Evolutionary conservation across 2,113 vertebrate genomes (phyloP).

Genomic region (Gobio gobio): DNA sequence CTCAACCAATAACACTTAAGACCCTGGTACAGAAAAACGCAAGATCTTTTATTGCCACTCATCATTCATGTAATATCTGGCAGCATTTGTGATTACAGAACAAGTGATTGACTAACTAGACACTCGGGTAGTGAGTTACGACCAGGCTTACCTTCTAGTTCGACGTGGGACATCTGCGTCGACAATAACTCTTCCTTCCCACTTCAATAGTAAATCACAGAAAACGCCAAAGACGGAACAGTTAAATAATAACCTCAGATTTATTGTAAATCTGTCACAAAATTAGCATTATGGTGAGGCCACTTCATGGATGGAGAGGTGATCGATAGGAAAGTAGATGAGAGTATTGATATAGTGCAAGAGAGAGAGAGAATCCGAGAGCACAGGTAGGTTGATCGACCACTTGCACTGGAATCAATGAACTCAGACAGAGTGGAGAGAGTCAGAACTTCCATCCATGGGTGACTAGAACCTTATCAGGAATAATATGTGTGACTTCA

Average conservation of each 20-base stretch:
- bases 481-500: background rate
- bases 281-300: constrained; percentile 68
- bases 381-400: constrained; percentile 75
- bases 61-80: constrained; percentile 95
- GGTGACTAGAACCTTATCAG: background rate
- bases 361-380: constrained; percentile 21
- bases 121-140: constrained; percentile 90
- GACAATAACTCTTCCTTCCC: constrained; percentile 76
- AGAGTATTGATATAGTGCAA: constrained; percentile 73
- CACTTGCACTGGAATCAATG: constrained; percentile 75
- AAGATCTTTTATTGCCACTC: constrained; percentile 90
- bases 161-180: constrained; percentile 56
- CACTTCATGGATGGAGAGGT: constrained; percentile 59
- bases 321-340: constrained; percentile 70
- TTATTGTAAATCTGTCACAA: constrained; percentile 77
- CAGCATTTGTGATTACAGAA: constrained; percentile 97
- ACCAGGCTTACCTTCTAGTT: constrained; percentile 72
- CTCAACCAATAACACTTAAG: constrained; percentile 86
- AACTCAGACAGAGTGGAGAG: constrained; percentile 46
- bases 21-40: constrained; percentile 87
- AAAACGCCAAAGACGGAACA: constrained; percentile 68
- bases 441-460: background rate
- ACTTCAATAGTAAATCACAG: constrained; percentile 74
- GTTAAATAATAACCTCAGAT: constrained; percentile 78
- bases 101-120: constrained; percentile 98